Evolutionary conservation across 2,797 vertebrate genomes (phyloP).

Genomic region (Pempheris klunzingeri): DNA sequence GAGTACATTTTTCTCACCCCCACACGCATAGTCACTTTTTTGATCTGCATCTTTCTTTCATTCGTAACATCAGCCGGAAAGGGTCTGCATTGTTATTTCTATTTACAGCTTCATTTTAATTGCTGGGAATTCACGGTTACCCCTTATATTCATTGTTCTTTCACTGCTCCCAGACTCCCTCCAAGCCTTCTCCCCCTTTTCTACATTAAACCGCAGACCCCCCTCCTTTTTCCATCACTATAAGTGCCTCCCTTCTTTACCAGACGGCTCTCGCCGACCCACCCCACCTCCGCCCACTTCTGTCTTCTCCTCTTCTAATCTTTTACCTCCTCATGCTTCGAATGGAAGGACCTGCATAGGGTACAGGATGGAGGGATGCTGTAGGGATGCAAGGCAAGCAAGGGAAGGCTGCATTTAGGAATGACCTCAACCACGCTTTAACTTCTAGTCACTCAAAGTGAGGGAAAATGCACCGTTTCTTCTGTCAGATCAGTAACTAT

Average conservation of each 20-base stretch:
- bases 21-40: background rate
- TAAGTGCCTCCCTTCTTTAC: conserved; percentile 75
- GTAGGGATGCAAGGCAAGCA: conserved; percentile 24
- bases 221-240: conserved; percentile 73
- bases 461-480: conserved; percentile 11
- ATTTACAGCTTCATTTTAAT: conserved; percentile 41
- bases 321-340: conserved; percentile 49
- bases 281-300: conserved; percentile 69
- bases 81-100: conserved; percentile 5
- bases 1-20: background rate
- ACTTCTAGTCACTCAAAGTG: conserved; percentile 17
- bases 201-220: conserved; percentile 68
- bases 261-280: conserved; percentile 59
- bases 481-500: conserved; percentile 14
- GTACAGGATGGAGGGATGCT: conserved; percentile 56
- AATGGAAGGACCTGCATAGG: conserved; percentile 68
- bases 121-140: background rate
- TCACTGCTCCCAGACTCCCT: conserved; percentile 31
- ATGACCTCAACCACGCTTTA: conserved; percentile 12
- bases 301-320: conserved; percentile 44
- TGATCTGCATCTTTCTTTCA: background rate
- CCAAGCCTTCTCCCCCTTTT: conserved; percentile 34
- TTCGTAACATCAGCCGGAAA: too few relatives aligned
- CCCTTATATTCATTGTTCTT: conserved; percentile 49
- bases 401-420: conserved; percentile 28